Conservation (phyloP, 2,888 invertebrate genomes). For the Catocala fraxini region DNA sequence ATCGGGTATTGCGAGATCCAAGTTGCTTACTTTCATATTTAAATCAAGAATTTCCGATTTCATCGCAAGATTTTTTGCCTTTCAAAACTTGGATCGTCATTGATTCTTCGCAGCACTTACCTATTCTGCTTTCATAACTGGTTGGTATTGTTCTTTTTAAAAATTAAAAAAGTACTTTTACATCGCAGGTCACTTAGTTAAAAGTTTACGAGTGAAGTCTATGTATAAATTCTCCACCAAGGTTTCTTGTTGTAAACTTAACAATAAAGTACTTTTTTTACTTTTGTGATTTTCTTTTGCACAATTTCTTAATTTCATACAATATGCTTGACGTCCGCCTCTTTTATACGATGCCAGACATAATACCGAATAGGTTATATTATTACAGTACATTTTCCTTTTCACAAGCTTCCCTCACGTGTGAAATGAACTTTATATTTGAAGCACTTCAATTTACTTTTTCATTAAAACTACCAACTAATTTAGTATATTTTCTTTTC, state of each 20-base stretch:
- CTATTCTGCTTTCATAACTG: conserved; percentile 23
- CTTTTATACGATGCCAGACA: conserved; percentile 40
- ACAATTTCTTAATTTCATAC: conserved; percentile 14
- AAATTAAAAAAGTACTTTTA: conserved; percentile 24
- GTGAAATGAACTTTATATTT: conserved; percentile 46
- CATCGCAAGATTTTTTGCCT: conserved; percentile 38
- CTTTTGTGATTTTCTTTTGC: conserved; percentile 16
- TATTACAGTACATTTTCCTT: conserved; percentile 41
- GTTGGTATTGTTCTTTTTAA: conserved; percentile 26
- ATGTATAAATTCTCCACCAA: conserved; percentile 25
- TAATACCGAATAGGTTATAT: conserved; percentile 38
- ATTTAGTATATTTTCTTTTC: conserved; percentile 3
- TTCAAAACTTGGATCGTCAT: conserved; percentile 38
- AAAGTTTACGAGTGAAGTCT: conserved; percentile 30
- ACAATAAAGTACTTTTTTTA: conserved; percentile 24
- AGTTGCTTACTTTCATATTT: conserved; percentile 43
- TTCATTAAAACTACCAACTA: conserved; percentile 10
- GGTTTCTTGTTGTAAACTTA: conserved; percentile 26
- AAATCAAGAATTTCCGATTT: conserved; percentile 43
- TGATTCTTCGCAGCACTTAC: conserved; percentile 33
- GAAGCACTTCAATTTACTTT: conserved; percentile 23
- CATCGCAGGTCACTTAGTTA: conserved; percentile 17
- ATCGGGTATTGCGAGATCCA: conserved; percentile 40
- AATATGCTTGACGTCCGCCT: conserved; percentile 22
- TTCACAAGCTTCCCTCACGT: conserved; percentile 36